These are phyloP conservation scores for Antedon bifida DNA, from an alignment of 35 echinoderm and acorn worm species.

Conservation along the genomic window DNA sequence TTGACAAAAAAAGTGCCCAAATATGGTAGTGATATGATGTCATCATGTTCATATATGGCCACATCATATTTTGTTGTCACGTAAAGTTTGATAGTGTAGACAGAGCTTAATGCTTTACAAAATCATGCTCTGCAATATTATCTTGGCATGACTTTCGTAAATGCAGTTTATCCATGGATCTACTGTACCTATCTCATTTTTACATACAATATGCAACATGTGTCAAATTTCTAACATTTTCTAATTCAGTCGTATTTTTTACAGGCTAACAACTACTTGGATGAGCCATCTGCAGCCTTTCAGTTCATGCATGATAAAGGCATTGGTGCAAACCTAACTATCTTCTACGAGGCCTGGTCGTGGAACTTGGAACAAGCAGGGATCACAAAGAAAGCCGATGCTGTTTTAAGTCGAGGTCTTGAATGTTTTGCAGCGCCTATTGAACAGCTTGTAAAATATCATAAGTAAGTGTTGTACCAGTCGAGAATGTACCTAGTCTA, in stretches of 20 bases:
- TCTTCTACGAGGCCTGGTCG: conserved; percentile 76
- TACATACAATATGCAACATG: too few relatives aligned
- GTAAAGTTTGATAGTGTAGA: too few relatives aligned
- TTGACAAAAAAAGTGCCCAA: too few relatives aligned
- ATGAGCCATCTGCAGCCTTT: conserved; percentile 4
- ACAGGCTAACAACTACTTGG: not conserved
- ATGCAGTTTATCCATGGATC: too few relatives aligned
- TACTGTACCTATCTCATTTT: too few relatives aligned
- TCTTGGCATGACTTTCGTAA: too few relatives aligned
- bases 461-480: conserved; percentile 23
- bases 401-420: conserved; percentile 56
- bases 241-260: not conserved
- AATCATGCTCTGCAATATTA: too few relatives aligned
- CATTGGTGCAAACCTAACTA: conserved; percentile 38
- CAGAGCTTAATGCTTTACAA: too few relatives aligned
- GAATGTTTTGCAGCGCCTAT: conserved; percentile 39
- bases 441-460: conserved; percentile 28
- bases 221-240: too few relatives aligned
- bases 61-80: too few relatives aligned
- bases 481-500: not conserved
- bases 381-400: conserved; percentile 78
- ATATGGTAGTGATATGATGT: too few relatives aligned
- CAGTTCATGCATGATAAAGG: conserved; percentile 76
- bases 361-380: conserved; percentile 74
- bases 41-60: too few relatives aligned